phyloP scores from a whole-genome alignment of 37 sponge, comb jelly and placozoan species.

The Cladorhizidae sp. region DNA sequence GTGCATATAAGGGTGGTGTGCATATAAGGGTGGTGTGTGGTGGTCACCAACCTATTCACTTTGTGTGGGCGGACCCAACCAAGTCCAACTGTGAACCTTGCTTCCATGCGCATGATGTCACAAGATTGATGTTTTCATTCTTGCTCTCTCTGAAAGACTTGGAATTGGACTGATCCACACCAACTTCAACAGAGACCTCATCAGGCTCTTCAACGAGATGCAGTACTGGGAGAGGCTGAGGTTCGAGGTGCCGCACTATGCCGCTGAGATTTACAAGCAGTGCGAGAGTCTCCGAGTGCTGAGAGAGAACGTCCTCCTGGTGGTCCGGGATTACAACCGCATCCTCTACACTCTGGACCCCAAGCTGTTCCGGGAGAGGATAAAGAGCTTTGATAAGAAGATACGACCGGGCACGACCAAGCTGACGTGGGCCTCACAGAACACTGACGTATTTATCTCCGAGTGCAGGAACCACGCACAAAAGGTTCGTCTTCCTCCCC shows the following conservation, averaged over 20 bases:
- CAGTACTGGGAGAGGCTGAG: constrained; percentile 95
- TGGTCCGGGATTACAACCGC: constrained; percentile 96
- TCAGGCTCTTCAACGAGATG: constrained; percentile 93
- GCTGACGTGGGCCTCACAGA: constrained; percentile 96
- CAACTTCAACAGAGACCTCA: constrained; percentile 78
- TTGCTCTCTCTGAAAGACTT: too few species aligned
- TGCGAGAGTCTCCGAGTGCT: constrained; percentile 88
- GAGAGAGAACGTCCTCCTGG: constrained; percentile 94
- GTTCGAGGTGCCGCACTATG: constrained; percentile 97
- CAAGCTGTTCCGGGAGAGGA: constrained; percentile 89
- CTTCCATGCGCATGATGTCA: too few species aligned
- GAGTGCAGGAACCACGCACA: constrained; percentile 89
- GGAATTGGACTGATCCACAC: constrained; percentile 66
- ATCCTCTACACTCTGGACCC: constrained; percentile 76
- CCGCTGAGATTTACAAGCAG: constrained; percentile 76
- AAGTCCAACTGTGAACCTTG: too few species aligned
- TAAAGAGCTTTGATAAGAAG: constrained; percentile 90
- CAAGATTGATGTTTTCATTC: too few species aligned
- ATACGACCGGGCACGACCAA: constrained; percentile 92
- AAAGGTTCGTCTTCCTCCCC: constrained; percentile 50
- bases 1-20: too few species aligned
- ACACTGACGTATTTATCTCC: constrained; percentile 83
- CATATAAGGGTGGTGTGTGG: too few species aligned
- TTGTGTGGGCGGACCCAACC: too few species aligned
- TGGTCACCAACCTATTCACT: too few species aligned